A percentile compares a stretch with the other conserved stretches of the same genome.
Conservation (phyloP, 2,888 invertebrate genomes). For the Ephialtes manifestator region DNA sequence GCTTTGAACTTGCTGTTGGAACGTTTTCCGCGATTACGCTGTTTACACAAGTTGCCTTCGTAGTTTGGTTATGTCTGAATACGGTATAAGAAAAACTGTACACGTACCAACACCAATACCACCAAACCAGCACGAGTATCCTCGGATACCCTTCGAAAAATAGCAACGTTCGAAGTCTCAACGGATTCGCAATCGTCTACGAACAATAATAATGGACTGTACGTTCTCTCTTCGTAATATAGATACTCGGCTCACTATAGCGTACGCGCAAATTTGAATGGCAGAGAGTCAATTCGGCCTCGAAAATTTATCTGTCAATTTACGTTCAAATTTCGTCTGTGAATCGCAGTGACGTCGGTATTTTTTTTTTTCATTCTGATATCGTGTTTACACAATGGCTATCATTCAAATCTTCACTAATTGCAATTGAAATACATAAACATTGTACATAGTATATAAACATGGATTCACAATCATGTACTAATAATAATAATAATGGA, state of each 20-base stretch:
- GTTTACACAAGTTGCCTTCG: slow-evolving; percentile 72
- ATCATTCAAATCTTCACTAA: background rate
- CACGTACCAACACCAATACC: slow-evolving; percentile 42
- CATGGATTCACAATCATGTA: slow-evolving; percentile 23
- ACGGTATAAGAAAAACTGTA: slow-evolving; percentile 48
- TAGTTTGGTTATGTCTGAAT: slow-evolving; percentile 82
- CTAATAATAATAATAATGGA: slow-evolving; percentile 75
- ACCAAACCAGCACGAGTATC: slow-evolving; percentile 38
- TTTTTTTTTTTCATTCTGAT: slow-evolving; percentile 2
- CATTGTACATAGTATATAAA: background rate
- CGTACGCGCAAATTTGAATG: slow-evolving; percentile 9
- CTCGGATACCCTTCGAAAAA: slow-evolving; percentile 39
- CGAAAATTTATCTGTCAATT: slow-evolving; percentile 1
- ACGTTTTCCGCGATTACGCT: slow-evolving; percentile 40
- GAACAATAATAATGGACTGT: slow-evolving; percentile 80
- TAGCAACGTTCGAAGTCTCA: slow-evolving; percentile 9
- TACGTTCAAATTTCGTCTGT: background rate
- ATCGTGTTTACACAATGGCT: background rate
- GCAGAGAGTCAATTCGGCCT: background rate
- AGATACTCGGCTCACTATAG: background rate
- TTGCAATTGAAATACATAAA: background rate
- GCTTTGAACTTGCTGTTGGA: slow-evolving; percentile 46
- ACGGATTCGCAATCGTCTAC: slow-evolving; percentile 33
- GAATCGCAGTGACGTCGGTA: background rate
- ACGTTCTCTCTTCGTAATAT: slow-evolving; percentile 75